Conservation (phyloP, 92 coral and sea anemone species). For the Porites cylindrica region DNA sequence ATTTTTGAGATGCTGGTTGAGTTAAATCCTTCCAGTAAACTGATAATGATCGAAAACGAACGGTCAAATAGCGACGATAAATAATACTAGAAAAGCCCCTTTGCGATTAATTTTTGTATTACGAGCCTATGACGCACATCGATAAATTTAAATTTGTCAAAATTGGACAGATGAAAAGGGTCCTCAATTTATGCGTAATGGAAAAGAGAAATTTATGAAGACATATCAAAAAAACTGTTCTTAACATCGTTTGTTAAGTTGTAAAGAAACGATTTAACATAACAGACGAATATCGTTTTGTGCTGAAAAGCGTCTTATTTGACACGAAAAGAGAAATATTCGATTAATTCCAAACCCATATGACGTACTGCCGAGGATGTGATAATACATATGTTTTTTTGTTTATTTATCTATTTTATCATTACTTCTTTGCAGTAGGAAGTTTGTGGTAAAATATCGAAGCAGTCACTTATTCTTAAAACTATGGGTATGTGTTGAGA, state of each 20-base stretch:
- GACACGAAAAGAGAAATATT: no score
- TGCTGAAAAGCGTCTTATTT: background rate
- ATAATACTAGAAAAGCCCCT: conserved; percentile 8
- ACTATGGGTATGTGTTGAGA: no score
- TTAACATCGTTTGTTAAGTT: background rate
- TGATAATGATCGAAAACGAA: background rate
- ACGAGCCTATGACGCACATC: conserved; percentile 32
- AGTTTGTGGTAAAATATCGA: no score
- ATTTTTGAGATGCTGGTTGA: background rate
- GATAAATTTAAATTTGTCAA: conserved; percentile 44
- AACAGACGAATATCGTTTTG: background rate
- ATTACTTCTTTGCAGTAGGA: no score
- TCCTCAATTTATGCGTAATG: conserved; percentile 21
- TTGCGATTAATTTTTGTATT: conserved; percentile 20
- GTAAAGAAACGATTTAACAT: background rate
- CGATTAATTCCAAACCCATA: no score
- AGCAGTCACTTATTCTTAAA: no score
- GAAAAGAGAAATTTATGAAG: background rate
- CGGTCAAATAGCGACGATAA: conserved; percentile 10
- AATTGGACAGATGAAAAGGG: conserved; percentile 28
- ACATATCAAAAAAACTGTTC: background rate
- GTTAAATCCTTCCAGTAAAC: background rate
- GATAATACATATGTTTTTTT: no score
- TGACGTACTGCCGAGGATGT: no score
- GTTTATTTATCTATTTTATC: no score